Evolutionary conservation across 2,113 vertebrate species (phyloP), one percentile per base, ranked within the genome.

Genomic region (Leucopternis melanops): DNA sequence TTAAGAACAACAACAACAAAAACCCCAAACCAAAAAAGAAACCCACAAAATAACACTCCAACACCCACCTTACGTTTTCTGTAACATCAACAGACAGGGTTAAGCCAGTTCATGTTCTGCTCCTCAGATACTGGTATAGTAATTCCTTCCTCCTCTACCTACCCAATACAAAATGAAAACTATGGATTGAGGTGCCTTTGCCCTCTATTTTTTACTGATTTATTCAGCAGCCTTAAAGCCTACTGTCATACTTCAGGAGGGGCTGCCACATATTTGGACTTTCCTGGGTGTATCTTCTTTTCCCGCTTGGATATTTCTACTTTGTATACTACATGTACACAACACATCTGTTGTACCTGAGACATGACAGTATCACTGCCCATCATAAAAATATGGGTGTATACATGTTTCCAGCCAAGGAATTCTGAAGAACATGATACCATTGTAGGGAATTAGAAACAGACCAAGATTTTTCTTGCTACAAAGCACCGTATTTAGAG

Each of bases 321-420:
- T 67, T 59, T 7, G 5, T 36, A 22, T 42, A 50, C n/a, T 50
- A 80, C 9, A 5, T 14, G 22, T 18, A 11, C 34, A 45, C 12
- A 22, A 67, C 36, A n/a, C 2, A 3, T 49, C 32, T 59, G 4
- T 1, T 19, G 11, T 31, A 66, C 49, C 32, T 71, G 20, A 92
- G 29, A 74, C n/a, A 74, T 0, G 7, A 90, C 2, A 2, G 10
- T 6, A 25, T 26, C 50, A 50, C 38, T 45, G 9, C 3, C 11
- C n/a, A 71, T 34, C 23, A 14, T 27, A 50, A 88, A 93, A 87
- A 66, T 61, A 84, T 2, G 6, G n/a, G 57, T 19, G 10, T 8
- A 1, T 19, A 36, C 0, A 0, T 8, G 47, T 57, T 79, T 75
- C 16, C 54, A 79, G 58, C 5, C 22, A 93, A 84, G 65, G 91